Base-by-base conservation (phyloP, 2,888 invertebrate species). In the Temnothorax unifasciatus region DNA sequence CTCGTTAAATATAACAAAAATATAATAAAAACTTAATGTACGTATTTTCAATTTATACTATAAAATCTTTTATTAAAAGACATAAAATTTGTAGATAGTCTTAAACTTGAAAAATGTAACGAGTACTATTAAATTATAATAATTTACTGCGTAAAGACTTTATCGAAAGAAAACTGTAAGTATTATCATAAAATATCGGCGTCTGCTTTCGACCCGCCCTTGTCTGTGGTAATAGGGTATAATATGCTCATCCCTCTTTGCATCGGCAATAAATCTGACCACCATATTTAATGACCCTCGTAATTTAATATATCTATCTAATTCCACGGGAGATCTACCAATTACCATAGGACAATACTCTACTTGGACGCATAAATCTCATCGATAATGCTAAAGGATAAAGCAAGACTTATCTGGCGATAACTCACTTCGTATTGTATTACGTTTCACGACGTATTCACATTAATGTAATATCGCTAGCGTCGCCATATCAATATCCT, bases 291-390 rank as follows among this genome's bases (percentile, higher is more conserved):
- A 79, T 59, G 71, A 79, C 57, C 79, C 79, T 71, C 57, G 73
- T 79, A 79, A 79, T 79, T 79, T 79, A 79, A 79, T 79, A 79
- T 71, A 71, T 79, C 71, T 79, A 71, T 79, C 73, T 71, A 79
- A 79, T 79, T 79, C 57, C 47, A 79, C 15, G 34, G 34, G 21
- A 79, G 71, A 79, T 79, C 57, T 79, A 71, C 57, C 73, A 79
- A 79, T 79, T 79, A 79, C 21, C 71, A 59, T 44, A 71, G 44
- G 18, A 79, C 71, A 79, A 79, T 79, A 79, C 34, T 79, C 73
- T 29, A 47, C 57, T 57, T 47, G 21, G 6, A 18, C 44, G 71
- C 52, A 59, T 79, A 79, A 79, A 79, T 79, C 73, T 79, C 34
- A 79, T 79, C 71, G 71, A 79, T 71, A 79, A 71, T 79, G 34